A percentile compares a stretch with the other conserved stretches of the same genome.
These are phyloP conservation scores for Malurus elegans DNA, from an alignment of 2,113 vertebrate genomes.

Conservation along the genomic window DNA sequence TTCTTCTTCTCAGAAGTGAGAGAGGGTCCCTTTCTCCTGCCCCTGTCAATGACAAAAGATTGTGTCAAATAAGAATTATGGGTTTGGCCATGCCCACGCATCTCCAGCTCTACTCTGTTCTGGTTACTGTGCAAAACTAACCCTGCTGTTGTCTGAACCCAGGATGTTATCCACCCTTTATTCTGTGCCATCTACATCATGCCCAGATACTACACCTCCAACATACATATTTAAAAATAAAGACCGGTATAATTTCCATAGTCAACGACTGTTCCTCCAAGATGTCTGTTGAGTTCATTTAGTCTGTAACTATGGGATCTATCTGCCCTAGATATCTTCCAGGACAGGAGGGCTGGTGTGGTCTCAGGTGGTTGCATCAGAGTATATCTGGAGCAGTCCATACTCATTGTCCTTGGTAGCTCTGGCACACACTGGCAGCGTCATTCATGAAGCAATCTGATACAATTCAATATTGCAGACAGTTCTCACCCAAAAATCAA, in stretches of 20 bases:
- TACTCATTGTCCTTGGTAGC: accelerated
- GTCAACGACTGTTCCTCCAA: not conserved
- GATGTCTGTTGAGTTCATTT: not conserved
- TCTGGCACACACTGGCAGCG: not conserved
- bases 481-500: not conserved
- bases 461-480: not conserved
- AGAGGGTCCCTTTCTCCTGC: not conserved
- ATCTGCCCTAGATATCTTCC: too few relatives aligned
- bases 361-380: not conserved
- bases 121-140: not conserved
- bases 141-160: not conserved
- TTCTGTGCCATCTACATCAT: not conserved
- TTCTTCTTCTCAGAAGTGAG: not conserved
- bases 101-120: not conserved
- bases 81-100: not conserved
- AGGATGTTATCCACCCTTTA: not conserved
- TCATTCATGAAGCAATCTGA: not conserved
- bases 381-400: not conserved
- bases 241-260: not conserved
- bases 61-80: not conserved
- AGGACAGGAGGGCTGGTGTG: not conserved
- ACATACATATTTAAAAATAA: not conserved
- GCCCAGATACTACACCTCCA: not conserved
- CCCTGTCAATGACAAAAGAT: accelerated
- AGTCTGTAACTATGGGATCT: not conserved